Conservation (phyloP, 2,888 invertebrate species). For the Neoaliturus tenellus region DNA sequence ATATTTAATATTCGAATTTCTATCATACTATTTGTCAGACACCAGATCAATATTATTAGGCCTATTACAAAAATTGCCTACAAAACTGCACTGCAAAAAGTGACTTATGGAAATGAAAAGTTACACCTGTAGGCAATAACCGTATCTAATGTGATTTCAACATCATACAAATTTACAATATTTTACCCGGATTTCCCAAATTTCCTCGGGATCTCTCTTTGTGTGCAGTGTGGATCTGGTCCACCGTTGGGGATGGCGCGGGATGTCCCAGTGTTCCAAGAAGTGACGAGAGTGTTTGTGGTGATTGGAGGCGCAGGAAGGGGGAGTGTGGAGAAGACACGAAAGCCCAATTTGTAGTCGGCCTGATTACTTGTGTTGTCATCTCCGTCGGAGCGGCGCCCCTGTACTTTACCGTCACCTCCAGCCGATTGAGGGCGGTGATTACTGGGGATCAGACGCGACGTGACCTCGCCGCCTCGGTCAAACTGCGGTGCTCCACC, state of each 20-base stretch:
- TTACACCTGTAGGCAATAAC: no score
- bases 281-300: not conserved
- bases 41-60: no score
- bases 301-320: not conserved
- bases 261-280: not conserved
- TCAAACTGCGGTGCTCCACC: not conserved
- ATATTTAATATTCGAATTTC: no score
- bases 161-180: no score
- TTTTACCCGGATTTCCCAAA: no score
- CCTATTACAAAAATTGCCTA: no score
- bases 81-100: no score
- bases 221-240: not conserved
- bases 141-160: no score
- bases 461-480: not conserved
- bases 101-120: no score
- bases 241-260: not conserved
- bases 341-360: constrained; percentile 46
- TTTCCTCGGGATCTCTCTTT: no score
- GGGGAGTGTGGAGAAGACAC: not conserved
- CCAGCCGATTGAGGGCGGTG: not conserved
- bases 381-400: constrained; percentile 3
- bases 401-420: constrained; percentile 50
- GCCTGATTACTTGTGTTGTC: constrained; percentile 51
- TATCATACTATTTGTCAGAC: no score
- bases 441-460: not conserved